phyloP scores from a whole-genome alignment of 2,797 vertebrate genomes.

The Falco berigora region DNA sequence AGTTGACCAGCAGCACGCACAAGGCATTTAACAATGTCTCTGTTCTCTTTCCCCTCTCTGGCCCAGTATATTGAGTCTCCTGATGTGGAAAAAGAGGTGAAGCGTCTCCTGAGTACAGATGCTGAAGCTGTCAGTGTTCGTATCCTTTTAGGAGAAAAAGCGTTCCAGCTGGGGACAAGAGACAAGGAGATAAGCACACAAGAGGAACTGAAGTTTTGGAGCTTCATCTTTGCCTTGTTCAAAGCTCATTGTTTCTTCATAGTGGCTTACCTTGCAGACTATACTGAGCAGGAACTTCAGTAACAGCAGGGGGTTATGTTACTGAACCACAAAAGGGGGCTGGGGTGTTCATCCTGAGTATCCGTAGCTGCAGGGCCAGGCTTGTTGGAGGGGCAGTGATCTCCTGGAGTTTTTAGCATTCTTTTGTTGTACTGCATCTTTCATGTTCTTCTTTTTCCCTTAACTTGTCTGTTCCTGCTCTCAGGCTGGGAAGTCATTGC shows the following conservation, averaged over 20 bases:
- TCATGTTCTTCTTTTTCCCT: slow-evolving; percentile 58
- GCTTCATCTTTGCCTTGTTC: neutral
- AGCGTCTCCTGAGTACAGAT: slow-evolving; percentile 89
- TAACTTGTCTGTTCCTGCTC: slow-evolving; percentile 60
- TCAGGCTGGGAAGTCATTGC: slow-evolving; percentile 92
- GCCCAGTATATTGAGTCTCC: slow-evolving; percentile 87
- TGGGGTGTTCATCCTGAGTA: neutral
- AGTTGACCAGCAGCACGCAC: neutral
- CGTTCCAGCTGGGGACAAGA: neutral
- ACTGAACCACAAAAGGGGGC: neutral
- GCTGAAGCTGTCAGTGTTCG: slow-evolving; percentile 89
- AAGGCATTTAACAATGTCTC: neutral
- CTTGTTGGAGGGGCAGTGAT: neutral
- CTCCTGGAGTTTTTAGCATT: neutral
- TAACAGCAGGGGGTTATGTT: neutral
- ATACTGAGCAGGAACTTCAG: neutral
- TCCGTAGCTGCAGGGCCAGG: neutral
- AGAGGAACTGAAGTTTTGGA: neutral
- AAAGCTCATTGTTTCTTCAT: neutral
- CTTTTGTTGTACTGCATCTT: neutral
- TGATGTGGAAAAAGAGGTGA: slow-evolving; percentile 95
- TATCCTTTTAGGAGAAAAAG: slow-evolving; percentile 81
- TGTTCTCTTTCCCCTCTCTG: neutral
- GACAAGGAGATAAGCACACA: neutral
- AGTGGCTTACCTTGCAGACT: neutral